Conservation (phyloP, 1,140 invertebrate genomes). For the Cotesia typhae region DNA sequence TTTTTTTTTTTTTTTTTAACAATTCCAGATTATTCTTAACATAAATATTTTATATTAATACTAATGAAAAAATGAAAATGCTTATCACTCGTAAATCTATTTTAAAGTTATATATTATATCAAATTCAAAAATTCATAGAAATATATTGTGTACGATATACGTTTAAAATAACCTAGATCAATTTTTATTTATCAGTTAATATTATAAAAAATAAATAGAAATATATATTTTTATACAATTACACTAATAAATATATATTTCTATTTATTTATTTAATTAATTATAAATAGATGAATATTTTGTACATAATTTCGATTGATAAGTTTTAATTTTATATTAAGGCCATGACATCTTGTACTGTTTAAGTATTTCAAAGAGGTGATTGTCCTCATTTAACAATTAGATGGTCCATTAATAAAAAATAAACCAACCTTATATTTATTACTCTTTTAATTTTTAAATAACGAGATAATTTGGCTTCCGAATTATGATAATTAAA, state of each 20-base stretch:
- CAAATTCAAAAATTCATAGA: background rate
- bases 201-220: slow-evolving; percentile 6
- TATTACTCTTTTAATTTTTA: too few species aligned
- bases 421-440: background rate
- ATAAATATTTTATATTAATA: too few species aligned
- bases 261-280: too few species aligned
- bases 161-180: background rate
- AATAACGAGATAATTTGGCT: too few species aligned
- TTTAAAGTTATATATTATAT: too few species aligned
- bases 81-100: too few species aligned
- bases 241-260: background rate
- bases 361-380: slow-evolving; percentile 26
- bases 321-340: slow-evolving; percentile 12
- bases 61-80: too few species aligned
- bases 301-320: slow-evolving; percentile 16
- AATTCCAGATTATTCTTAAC: too few species aligned
- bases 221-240: background rate
- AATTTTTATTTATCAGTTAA: slow-evolving; percentile 1
- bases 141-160: background rate
- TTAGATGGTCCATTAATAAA: background rate
- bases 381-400: slow-evolving; percentile 24
- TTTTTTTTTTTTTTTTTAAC: too few species aligned
- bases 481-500: too few species aligned
- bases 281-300: slow-evolving; percentile 6
- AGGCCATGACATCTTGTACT: slow-evolving; percentile 35